These are phyloP conservation scores for Meloidogyne floridensis DNA, from an alignment of 1,140 invertebrate species.

Conservation along the genomic window DNA sequence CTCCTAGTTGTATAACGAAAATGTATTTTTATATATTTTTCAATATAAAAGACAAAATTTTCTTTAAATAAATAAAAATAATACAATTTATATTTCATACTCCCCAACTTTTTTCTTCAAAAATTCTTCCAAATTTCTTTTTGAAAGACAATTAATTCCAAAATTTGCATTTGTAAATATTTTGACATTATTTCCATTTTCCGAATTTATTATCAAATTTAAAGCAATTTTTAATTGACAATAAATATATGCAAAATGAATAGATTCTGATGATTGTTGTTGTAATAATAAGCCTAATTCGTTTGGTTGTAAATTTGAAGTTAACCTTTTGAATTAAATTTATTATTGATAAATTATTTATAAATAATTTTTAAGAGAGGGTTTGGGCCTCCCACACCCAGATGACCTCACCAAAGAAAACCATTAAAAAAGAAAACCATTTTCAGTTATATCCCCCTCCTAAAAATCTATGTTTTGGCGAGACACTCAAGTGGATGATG, in stretches of 20 bases:
- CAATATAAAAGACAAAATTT: too few relatives aligned
- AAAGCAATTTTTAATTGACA: constrained; percentile 9
- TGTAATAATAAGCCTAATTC: constrained; percentile 19
- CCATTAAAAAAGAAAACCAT: too few relatives aligned
- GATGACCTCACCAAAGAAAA: too few relatives aligned
- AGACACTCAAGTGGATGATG: too few relatives aligned
- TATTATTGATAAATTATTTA: background rate
- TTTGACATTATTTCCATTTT: background rate
- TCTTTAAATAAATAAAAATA: background rate
- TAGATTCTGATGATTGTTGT: constrained; percentile 3
- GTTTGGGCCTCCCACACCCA: too few relatives aligned
- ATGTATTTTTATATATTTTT: too few relatives aligned
- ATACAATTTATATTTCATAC: background rate
- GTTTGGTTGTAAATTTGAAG: constrained; percentile 22
- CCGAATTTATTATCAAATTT: background rate
- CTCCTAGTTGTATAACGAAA: too few relatives aligned
- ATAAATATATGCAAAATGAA: constrained; percentile 13
- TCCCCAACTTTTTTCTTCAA: constrained; percentile 17
- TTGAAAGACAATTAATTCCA: constrained; percentile 24
- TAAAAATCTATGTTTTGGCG: too few relatives aligned
- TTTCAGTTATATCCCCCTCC: too few relatives aligned
- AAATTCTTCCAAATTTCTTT: constrained; percentile 28
- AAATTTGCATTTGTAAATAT: constrained; percentile 26
- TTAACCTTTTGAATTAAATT: constrained; percentile 13
- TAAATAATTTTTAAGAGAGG: background rate